phyloP scores from a whole-genome alignment of 1,140 invertebrate genomes.

The Zaprionus africanus region DNA sequence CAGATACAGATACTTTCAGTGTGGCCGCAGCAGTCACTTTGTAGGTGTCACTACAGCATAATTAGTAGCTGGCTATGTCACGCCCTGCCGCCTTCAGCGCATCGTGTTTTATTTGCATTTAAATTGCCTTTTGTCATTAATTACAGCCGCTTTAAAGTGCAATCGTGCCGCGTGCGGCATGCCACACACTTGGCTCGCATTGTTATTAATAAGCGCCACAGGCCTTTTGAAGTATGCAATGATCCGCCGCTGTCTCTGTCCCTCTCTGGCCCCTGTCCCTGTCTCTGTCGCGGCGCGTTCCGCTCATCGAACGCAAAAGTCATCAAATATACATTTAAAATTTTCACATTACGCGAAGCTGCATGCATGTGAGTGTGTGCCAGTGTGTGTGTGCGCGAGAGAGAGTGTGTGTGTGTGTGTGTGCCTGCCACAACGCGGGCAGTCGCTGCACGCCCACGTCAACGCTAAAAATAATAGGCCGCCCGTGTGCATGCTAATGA shows the following conservation, averaged over 20 bases:
- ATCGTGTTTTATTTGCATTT: conserved; percentile 47
- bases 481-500: conserved; percentile 80
- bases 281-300: conserved; percentile 18
- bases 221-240: conserved; percentile 40
- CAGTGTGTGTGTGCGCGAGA: background rate
- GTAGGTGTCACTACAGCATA: conserved; percentile 33
- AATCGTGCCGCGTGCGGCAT: conserved; percentile 22
- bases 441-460: conserved; percentile 49
- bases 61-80: conserved; percentile 20
- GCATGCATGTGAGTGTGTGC: conserved; percentile 29
- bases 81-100: background rate
- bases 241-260: conserved; percentile 4
- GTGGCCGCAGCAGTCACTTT: background rate
- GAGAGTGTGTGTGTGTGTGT: background rate
- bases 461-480: conserved; percentile 79
- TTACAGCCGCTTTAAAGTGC: conserved; percentile 59
- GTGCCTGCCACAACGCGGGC: conserved; percentile 25
- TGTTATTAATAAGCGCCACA: conserved; percentile 63
- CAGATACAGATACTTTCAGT: background rate
- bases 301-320: conserved; percentile 57
- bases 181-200: conserved; percentile 19
- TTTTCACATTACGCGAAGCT: conserved; percentile 17
- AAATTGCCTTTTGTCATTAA: conserved; percentile 59
- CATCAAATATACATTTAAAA: conserved; percentile 70
- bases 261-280: background rate